Evolutionary conservation across 2,113 vertebrate genomes (phyloP).

Genomic region (Vulpes ferrilata): DNA sequence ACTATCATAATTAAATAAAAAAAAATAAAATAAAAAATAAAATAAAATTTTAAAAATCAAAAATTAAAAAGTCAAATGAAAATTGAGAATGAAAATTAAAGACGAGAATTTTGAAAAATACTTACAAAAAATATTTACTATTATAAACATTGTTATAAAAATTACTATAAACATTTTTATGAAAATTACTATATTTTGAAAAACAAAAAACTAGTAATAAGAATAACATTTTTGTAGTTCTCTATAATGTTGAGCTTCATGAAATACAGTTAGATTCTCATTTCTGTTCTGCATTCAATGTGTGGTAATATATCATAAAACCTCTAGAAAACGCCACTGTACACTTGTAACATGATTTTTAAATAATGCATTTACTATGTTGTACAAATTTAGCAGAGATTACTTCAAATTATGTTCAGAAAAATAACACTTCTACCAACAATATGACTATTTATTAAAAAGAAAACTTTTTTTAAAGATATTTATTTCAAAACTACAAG

Average conservation of each 20-base stretch:
- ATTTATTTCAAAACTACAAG: constrained; percentile 43
- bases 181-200: constrained; percentile 6
- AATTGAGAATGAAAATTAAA: not conserved
- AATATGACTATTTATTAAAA: constrained; percentile 28
- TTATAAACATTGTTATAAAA: not conserved
- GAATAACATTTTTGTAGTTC: not conserved
- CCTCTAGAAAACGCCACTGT: not conserved
- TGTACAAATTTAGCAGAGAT: not conserved
- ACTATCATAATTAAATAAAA: too few relatives aligned
- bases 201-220: not conserved
- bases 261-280: not conserved
- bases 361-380: not conserved
- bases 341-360: not conserved
- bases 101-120: not conserved
- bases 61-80: not conserved
- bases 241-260: not conserved
- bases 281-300: not conserved
- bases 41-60: not conserved
- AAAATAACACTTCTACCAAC: constrained; percentile 15
- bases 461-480: not conserved
- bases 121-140: not conserved
- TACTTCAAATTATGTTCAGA: constrained; percentile 49
- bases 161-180: not conserved
- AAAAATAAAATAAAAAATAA: too few relatives aligned
- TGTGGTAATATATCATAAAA: not conserved